These are phyloP conservation scores for Sander lucioperca DNA, from an alignment of 2,113 vertebrate species.

Conservation along the genomic window DNA sequence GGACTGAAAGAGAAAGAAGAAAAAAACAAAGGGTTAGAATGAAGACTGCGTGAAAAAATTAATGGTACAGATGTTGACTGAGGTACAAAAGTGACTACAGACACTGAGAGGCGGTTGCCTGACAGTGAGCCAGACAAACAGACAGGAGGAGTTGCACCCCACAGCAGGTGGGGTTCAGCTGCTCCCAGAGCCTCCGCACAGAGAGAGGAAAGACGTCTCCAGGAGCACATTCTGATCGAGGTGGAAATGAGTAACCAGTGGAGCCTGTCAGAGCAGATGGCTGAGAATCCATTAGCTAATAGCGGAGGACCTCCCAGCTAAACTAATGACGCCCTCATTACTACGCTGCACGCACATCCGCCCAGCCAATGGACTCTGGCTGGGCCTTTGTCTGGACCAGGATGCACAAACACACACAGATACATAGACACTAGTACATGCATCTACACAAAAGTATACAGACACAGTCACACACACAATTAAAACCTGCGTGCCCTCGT, in stretches of 20 bases:
- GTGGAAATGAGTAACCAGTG: conserved; percentile 70
- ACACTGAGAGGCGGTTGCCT: conserved; percentile 23
- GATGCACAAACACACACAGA: conserved; percentile 12
- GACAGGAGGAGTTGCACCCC: conserved; percentile 44
- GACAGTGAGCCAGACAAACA: conserved; percentile 46
- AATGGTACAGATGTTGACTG: conserved; percentile 22
- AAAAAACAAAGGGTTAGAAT: neutral
- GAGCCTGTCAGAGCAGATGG: conserved; percentile 79
- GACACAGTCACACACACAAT: neutral
- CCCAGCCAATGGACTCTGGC: conserved; percentile 67
- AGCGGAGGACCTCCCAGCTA: conserved; percentile 74
- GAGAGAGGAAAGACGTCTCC: conserved; percentile 56
- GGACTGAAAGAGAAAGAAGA: neutral
- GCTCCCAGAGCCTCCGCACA: conserved; percentile 43
- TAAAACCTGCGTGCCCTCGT: neutral
- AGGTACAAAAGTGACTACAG: conserved; percentile 7
- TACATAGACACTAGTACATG: neutral
- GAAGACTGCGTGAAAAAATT: neutral
- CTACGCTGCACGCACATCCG: conserved; percentile 63
- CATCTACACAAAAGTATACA: neutral
- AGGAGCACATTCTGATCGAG: conserved; percentile 58
- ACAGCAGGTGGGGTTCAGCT: conserved; percentile 47
- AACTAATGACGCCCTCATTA: conserved; percentile 77
- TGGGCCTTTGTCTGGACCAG: conserved; percentile 58
- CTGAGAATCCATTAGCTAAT: conserved; percentile 80